phyloP scores from a whole-genome alignment of 1,140 invertebrate genomes.

The Trichonephila clavata region DNA sequence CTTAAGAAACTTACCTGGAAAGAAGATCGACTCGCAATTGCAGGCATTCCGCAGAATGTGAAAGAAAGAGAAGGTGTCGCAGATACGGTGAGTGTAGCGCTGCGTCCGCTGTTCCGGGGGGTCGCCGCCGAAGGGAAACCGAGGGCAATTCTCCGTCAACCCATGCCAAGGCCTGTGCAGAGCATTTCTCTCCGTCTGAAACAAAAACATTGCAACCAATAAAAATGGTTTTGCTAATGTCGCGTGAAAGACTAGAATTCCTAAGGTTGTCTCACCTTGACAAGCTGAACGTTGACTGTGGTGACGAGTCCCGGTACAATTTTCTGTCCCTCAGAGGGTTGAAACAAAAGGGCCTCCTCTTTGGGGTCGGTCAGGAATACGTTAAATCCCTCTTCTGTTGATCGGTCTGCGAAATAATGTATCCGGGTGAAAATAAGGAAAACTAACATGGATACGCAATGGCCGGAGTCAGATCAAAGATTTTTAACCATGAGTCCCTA shows the following conservation, averaged over 20 bases:
- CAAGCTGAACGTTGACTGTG: not conserved
- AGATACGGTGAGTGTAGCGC: not conserved
- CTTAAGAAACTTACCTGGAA: not conserved
- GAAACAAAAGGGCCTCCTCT: not conserved
- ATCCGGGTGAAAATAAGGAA: no score
- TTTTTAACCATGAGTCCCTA: no score
- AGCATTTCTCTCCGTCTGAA: not conserved
- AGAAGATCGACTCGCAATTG: not conserved
- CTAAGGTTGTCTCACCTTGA: not conserved
- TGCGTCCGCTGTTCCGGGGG: not conserved
- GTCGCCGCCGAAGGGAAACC: not conserved
- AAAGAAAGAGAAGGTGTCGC: not conserved
- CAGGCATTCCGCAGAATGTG: not conserved
- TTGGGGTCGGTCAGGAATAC: not conserved
- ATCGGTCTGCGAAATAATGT: not conserved
- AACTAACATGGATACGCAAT: no score
- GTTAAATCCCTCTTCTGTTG: slow-evolving; percentile 1
- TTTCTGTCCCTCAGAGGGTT: slow-evolving; percentile 22
- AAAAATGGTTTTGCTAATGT: no score
- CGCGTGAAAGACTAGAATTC: no score
- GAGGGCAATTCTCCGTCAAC: not conserved
- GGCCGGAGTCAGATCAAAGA: no score
- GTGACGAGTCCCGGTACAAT: slow-evolving; percentile 10
- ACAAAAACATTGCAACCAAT: not conserved
- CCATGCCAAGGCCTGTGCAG: not conserved